phyloP scores from a whole-genome alignment of 1,140 invertebrate genomes.

The Portunus trituberculatus region DNA sequence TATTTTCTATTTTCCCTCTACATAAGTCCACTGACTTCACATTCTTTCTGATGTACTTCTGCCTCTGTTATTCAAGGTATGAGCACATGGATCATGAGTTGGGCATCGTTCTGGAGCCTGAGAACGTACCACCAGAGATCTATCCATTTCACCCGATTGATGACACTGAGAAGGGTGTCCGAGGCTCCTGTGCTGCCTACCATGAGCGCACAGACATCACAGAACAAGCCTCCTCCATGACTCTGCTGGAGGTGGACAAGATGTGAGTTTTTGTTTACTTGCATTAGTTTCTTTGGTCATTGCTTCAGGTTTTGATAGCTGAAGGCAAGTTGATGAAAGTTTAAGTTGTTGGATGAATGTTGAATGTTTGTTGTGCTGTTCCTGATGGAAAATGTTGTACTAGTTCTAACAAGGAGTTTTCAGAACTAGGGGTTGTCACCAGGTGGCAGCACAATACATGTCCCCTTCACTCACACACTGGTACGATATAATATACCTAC shows the following conservation, averaged over 20 bases:
- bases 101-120: constrained; percentile 79
- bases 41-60: not conserved
- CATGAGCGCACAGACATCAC: constrained; percentile 81
- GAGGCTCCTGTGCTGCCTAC: constrained; percentile 87
- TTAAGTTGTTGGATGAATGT: no score
- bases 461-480: no score
- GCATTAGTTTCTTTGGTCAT: not conserved
- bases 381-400: no score
- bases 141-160: constrained; percentile 85
- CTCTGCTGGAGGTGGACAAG: constrained; percentile 80
- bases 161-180: constrained; percentile 80
- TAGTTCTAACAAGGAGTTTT: not conserved
- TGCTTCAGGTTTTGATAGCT: not conserved
- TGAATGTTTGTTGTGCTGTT: no score
- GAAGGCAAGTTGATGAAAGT: not conserved
- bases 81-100: constrained; percentile 83
- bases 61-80: constrained; percentile 78
- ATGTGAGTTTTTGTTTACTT: constrained; percentile 79
- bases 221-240: constrained; percentile 79
- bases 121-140: constrained; percentile 83
- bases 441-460: no score
- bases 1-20: no score
- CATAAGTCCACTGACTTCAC: not conserved
- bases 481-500: no score
- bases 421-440: no score